Percentiles rank a stretch among this genome's conserved stretches.
Conservation (phyloP, 2,113 vertebrate genomes). For the Axis porcinus region DNA sequence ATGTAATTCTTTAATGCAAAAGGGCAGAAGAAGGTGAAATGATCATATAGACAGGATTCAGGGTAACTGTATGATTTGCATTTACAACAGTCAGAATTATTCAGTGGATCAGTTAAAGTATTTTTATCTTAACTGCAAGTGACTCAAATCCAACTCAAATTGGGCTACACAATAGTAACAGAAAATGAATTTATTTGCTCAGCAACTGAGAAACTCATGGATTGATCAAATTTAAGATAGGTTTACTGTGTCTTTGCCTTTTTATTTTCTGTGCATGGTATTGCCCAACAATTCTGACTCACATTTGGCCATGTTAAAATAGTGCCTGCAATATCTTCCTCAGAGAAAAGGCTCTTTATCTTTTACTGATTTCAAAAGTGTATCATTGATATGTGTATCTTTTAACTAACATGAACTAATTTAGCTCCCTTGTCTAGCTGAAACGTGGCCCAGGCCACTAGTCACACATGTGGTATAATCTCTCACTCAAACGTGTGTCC, state of each 20-base stretch:
- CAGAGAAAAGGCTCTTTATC: not conserved
- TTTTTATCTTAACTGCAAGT: not conserved
- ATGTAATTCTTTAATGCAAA: not conserved
- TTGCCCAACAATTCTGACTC: not conserved
- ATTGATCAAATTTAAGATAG: not conserved
- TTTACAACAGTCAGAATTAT: conserved; percentile 7
- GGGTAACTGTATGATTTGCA: not conserved
- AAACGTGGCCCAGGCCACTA: not conserved
- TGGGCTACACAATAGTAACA: not conserved
- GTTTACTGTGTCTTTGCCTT: not conserved
- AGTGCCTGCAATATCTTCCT: not conserved
- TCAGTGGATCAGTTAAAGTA: not conserved
- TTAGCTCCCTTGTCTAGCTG: not conserved
- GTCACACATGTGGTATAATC: not conserved
- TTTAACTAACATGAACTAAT: not conserved
- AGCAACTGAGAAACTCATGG: not conserved
- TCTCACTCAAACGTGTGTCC: not conserved
- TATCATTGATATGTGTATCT: not conserved
- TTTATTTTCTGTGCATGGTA: not conserved
- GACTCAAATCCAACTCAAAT: not conserved
- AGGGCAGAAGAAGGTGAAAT: not conserved
- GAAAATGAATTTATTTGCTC: conserved; percentile 14
- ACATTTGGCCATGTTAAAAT: not conserved
- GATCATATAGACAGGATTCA: not conserved
- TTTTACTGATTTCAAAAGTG: not conserved